Evolutionary conservation across 2,888 invertebrate species (phyloP).

Genomic region (Sarcophaga carnaria): DNA sequence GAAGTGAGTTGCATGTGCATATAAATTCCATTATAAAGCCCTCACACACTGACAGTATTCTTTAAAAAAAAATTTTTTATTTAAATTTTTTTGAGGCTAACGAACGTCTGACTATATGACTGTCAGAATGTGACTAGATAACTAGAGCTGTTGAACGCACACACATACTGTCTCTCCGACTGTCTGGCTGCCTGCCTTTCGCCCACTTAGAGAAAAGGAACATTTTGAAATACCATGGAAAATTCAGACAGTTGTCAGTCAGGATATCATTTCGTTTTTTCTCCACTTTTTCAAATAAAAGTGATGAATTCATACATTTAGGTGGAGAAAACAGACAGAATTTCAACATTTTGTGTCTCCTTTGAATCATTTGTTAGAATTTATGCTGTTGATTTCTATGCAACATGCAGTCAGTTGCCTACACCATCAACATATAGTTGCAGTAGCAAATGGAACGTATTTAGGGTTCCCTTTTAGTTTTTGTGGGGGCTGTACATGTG

Average conservation of each 20-base stretch:
- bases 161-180: not conserved
- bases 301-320: constrained; percentile 41
- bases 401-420: not conserved
- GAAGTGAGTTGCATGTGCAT: too few species aligned
- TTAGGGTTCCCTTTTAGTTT: constrained; percentile 20
- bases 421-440: not conserved
- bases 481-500: not conserved
- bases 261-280: constrained; percentile 15
- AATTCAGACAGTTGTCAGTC: constrained; percentile 52
- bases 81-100: not conserved
- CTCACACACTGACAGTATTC: too few species aligned
- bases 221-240: constrained; percentile 45
- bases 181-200: constrained; percentile 6
- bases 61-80: not conserved
- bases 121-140: constrained; percentile 39
- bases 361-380: constrained; percentile 36
- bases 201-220: constrained; percentile 31
- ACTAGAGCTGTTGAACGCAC: not conserved
- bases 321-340: constrained; percentile 11
- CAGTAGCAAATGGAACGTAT: constrained; percentile 3
- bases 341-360: constrained; percentile 36
- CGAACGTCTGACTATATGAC: constrained; percentile 13
- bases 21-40: too few species aligned
- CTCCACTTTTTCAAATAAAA: constrained; percentile 4
- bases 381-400: too few species aligned